Conservation (phyloP, 2,888 invertebrate species). For the Pemphredon lugubris region DNA sequence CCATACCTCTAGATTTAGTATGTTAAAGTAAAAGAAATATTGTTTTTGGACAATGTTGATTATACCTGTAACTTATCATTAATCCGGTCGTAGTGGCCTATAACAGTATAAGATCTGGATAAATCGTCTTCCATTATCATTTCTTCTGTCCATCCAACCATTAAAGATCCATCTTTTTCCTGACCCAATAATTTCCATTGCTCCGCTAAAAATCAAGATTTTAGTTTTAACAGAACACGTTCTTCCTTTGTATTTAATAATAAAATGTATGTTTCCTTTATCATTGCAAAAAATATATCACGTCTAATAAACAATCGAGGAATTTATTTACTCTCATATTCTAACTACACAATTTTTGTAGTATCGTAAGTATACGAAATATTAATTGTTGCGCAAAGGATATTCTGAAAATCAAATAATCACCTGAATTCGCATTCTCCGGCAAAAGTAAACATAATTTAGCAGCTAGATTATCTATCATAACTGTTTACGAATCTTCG, state of each 20-base stretch:
- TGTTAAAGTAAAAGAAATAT: not conserved
- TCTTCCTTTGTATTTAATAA: not conserved
- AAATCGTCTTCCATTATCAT: slow-evolving; percentile 35
- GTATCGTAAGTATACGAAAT: not conserved
- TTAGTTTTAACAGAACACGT: not conserved
- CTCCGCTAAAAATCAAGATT: slow-evolving; percentile 80
- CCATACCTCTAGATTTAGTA: not conserved
- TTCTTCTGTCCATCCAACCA: slow-evolving; percentile 86
- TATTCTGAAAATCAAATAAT: slow-evolving; percentile 10
- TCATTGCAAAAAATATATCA: not conserved
- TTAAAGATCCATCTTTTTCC: slow-evolving; percentile 88
- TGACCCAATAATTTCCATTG: slow-evolving; percentile 92
- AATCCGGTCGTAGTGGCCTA: slow-evolving; percentile 76
- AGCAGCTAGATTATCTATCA: slow-evolving; percentile 79
- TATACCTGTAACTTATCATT: slow-evolving; percentile 72
- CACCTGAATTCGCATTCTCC: slow-evolving; percentile 73
- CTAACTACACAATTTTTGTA: slow-evolving; percentile 5
- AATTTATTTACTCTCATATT: too few relatives aligned
- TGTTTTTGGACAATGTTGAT: not conserved
- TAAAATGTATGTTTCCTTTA: not conserved
- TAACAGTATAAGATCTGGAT: slow-evolving; percentile 68
- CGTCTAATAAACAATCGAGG: not conserved
- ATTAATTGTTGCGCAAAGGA: slow-evolving; percentile 1
- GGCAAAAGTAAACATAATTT: slow-evolving; percentile 76
- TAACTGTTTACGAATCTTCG: slow-evolving; percentile 49